Base-by-base conservation (phyloP, 1,140 invertebrate genomes). In the Zaprionus tsacasi region DNA sequence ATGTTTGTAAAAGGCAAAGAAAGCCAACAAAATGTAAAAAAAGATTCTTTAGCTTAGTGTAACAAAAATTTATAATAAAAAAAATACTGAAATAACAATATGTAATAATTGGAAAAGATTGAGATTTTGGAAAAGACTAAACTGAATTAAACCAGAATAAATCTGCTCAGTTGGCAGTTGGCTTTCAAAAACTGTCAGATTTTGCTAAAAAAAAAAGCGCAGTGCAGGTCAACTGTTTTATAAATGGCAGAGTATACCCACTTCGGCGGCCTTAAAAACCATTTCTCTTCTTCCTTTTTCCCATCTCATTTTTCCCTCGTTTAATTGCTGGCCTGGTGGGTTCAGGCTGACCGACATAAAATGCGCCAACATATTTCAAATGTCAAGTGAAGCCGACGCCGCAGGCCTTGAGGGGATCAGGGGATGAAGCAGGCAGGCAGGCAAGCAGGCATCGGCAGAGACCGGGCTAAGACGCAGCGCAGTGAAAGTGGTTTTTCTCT, bases 281-380 rank as follows among this genome's bases (percentile, higher is more conserved):
- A 2, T 21, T 21, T 55, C 4, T 21, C 21, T 15, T 12, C 12
- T 45, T 17, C 2, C 2, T n/a, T 33, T 1, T 70, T 43, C 13
- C 15, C 15, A 11, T 13, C 27, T 65, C 6, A 43, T 33, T 43
- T 77, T 58, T 70, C 59, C 55, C 58, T 30, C 54, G 50, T 55
- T 82, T 82, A 82, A 82, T 82, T 82, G 81, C 72, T 64, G 21
- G 45, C 45, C 45, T 50, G 45, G 79, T 50, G 45, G 75, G 52
- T 64, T 60, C 64, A 59, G 54, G 15, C 60, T 59, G 74, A 82
- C 60, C 68, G 60, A 70, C 78, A 72, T 80, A 78, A 80, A 80
- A 70, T 75, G 81, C 67, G 63, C 43, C 68, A 71, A 71, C 78
- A 89, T 88, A 88, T 88, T 89, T 88, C 77, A 83, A 89, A 76